Evolutionary conservation across 2,113 vertebrate species (phyloP).

Genomic region (Alligator mississippiensis): DNA sequence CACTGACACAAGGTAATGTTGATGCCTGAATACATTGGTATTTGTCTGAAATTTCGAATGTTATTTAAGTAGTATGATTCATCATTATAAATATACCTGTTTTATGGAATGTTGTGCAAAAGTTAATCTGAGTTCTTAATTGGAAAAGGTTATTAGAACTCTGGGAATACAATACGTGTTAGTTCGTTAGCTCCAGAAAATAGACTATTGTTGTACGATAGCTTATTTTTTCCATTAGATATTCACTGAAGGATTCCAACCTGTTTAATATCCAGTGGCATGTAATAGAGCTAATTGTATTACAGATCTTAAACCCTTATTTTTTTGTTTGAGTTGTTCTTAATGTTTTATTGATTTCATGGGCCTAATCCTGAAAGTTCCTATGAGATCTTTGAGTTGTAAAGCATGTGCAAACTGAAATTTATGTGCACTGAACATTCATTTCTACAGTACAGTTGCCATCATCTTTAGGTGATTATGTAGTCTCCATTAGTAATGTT

Average conservation of each 20-base stretch:
- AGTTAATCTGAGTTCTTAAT: neutral
- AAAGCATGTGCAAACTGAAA: neutral
- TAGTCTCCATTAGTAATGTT: neutral
- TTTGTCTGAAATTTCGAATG: neutral
- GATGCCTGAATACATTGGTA: neutral
- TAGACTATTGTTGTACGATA: neutral
- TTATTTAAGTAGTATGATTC: no score
- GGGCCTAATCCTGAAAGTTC: neutral
- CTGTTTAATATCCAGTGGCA: neutral
- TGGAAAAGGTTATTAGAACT: neutral
- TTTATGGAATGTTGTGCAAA: rapidly evolving
- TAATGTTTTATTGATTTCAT: neutral
- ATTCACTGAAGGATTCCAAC: neutral
- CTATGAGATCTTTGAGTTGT: neutral
- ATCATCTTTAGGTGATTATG: neutral
- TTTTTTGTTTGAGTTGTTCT: neutral
- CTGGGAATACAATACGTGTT: neutral
- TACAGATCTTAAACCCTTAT: neutral
- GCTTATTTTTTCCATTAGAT: slow-evolving; percentile 8
- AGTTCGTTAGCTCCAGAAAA: neutral
- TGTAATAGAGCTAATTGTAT: neutral
- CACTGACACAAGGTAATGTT: neutral
- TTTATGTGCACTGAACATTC: neutral
- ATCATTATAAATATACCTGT: neutral
- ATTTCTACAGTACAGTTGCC: neutral